Percentiles rank a stretch among this genome's conserved stretches.
Evolutionary conservation across 2,113 vertebrate genomes (phyloP).

Genomic region (Lota lota): DNA sequence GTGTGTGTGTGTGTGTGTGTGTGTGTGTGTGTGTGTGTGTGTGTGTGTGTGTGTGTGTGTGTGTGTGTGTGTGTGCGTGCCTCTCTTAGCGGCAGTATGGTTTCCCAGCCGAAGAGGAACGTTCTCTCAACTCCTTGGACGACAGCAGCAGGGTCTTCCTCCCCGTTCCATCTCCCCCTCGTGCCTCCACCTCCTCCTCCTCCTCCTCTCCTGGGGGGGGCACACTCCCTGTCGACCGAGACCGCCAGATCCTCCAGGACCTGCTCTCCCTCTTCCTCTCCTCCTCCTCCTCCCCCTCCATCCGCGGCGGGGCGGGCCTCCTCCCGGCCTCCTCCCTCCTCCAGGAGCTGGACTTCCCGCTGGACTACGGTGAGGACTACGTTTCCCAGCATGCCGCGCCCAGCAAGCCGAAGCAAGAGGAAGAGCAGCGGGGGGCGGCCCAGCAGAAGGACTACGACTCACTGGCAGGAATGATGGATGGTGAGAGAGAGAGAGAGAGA

Average conservation of each 20-base stretch:
- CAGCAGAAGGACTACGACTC: conserved; percentile 42
- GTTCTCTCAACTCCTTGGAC: conserved; percentile 72
- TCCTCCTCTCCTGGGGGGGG: conserved; percentile 40
- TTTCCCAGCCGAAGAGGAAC: conserved; percentile 77
- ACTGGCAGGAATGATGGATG: conserved; percentile 52
- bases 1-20: not conserved
- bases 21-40: conserved; percentile 3
- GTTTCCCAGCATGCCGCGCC: conserved; percentile 55
- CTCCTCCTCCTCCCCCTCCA: conserved; percentile 74
- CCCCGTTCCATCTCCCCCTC: conserved; percentile 58
- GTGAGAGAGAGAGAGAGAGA: conserved; percentile 36
- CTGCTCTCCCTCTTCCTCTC: conserved; percentile 79
- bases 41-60: conserved; percentile 8
- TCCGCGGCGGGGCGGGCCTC: conserved; percentile 43
- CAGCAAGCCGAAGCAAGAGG: conserved; percentile 46
- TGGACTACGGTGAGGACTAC: conserved; percentile 71
- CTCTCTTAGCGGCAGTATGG: conserved; percentile 70
- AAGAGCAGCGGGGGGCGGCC: conserved; percentile 30
- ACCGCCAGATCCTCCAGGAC: conserved; percentile 83
- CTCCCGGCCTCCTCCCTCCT: conserved; percentile 57
- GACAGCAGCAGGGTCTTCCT: conserved; percentile 45
- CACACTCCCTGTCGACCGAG: conserved; percentile 64
- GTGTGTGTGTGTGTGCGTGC: not conserved
- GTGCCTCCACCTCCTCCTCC: conserved; percentile 60
- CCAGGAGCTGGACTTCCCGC: conserved; percentile 66